phyloP scores from a whole-genome alignment of 2,797 vertebrate genomes.

The Lerista edwardsae region DNA sequence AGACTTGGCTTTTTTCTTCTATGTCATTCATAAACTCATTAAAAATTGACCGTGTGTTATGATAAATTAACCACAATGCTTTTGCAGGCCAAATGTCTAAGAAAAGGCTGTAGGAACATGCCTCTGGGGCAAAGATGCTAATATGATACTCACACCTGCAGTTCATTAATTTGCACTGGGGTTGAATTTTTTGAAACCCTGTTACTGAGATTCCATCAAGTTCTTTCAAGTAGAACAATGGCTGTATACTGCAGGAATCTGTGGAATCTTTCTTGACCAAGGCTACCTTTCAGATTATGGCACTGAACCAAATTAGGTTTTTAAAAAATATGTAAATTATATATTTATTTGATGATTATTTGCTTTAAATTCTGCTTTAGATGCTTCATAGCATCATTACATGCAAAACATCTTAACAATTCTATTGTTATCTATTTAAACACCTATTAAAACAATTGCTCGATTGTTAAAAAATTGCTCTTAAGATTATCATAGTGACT shows the following conservation, averaged over 20 bases:
- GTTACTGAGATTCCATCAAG: constrained; percentile 44
- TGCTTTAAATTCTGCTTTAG: constrained; percentile 27
- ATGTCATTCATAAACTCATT: constrained; percentile 14
- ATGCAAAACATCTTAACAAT: constrained; percentile 43
- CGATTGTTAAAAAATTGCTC: too few species aligned
- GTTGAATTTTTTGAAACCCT: constrained; percentile 63
- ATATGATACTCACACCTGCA: constrained; percentile 52
- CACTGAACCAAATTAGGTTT: constrained; percentile 33
- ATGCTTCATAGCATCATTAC: constrained; percentile 18
- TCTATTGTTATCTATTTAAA: constrained; percentile 39
- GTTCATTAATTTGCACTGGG: constrained; percentile 65
- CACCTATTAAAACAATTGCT: not conserved
- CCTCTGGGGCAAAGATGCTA: constrained; percentile 61
- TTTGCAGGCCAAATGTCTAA: constrained; percentile 59
- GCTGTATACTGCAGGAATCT: constrained; percentile 28
- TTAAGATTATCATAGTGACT: not conserved
- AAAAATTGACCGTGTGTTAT: constrained; percentile 56
- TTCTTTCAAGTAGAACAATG: constrained; percentile 35
- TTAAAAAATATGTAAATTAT: constrained; percentile 2
- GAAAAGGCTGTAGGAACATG: constrained; percentile 59
- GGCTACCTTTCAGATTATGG: constrained; percentile 25
- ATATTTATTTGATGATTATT: not conserved
- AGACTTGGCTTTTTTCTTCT: not conserved
- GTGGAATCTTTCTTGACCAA: constrained; percentile 36
- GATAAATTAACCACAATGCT: constrained; percentile 60